Percentiles rank a stretch among this genome's conserved stretches.
Conservation (phyloP, 2,113 vertebrate species). For the Edolisoma coerulescens region DNA sequence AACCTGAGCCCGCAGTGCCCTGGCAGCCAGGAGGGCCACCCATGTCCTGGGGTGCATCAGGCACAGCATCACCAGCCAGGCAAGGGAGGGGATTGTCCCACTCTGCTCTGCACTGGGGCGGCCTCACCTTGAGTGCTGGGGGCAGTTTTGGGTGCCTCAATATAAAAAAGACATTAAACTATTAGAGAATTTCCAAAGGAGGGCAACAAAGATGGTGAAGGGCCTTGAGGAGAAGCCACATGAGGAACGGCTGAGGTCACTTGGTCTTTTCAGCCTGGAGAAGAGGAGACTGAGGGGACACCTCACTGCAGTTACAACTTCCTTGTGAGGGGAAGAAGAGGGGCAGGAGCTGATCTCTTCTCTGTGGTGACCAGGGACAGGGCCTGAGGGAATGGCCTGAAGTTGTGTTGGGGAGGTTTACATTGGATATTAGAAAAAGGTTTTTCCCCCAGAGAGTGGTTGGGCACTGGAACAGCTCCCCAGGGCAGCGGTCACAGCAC, state of each 20-base stretch:
- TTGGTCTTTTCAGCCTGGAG: background rate
- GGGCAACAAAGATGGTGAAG: background rate
- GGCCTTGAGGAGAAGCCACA: fast-evolving
- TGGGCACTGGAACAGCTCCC: background rate
- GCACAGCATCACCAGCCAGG: fast-evolving
- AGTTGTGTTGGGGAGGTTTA: background rate
- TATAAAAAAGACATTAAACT: background rate
- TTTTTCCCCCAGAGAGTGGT: background rate
- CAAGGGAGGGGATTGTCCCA: background rate
- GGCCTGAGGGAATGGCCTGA: background rate
- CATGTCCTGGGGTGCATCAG: background rate
- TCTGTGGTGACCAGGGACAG: background rate
- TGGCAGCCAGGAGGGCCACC: background rate
- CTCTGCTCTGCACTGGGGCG: fast-evolving
- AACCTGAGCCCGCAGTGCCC: background rate
- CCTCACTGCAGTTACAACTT: background rate
- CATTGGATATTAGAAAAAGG: background rate
- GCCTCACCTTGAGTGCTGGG: fast-evolving
- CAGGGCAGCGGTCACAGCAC: background rate
- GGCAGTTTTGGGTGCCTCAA: background rate
- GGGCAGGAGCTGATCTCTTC: background rate
- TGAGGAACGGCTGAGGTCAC: background rate
- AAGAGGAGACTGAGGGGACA: background rate
- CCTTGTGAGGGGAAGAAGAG: background rate
- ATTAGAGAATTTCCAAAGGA: background rate